Evolutionary conservation across 92 coral and sea anemone genomes (phyloP).

Genomic region (Zoanthus sociatus): DNA sequence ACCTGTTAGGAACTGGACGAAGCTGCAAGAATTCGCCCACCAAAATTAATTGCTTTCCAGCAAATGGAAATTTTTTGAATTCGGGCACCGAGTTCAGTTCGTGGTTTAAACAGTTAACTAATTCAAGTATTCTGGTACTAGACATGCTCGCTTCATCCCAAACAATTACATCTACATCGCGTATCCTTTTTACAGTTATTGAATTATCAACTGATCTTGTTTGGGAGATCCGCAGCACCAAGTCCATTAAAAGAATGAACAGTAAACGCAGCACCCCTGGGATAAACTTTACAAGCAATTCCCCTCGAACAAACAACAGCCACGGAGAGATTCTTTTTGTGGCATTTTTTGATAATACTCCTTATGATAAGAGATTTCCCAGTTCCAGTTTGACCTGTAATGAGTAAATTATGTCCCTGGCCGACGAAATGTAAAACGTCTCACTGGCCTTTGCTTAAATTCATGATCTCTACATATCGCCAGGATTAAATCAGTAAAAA

Average conservation of each 20-base stretch:
- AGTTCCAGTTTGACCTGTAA: slow-evolving; percentile 19
- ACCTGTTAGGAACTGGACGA: slow-evolving; percentile 32
- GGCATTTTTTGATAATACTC: background rate
- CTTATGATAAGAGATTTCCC: slow-evolving; percentile 5
- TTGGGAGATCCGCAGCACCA: slow-evolving; percentile 44
- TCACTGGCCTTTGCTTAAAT: background rate
- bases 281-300: slow-evolving; percentile 46
- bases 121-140: slow-evolving; percentile 46
- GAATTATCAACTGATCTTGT: slow-evolving; percentile 12
- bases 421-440: slow-evolving; percentile 7
- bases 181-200: background rate
- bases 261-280: slow-evolving; percentile 41
- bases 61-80: slow-evolving; percentile 16
- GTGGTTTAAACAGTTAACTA: slow-evolving; percentile 33
- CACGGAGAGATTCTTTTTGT: background rate
- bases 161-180: slow-evolving; percentile 29
- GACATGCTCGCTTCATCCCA: slow-evolving; percentile 73
- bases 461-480: background rate
- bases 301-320: slow-evolving; percentile 46
- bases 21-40: slow-evolving; percentile 50
- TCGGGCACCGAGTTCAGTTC: background rate
- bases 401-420: slow-evolving; percentile 12
- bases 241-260: slow-evolving; percentile 55
- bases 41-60: slow-evolving; percentile 39
- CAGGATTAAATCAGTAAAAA: background rate